These are phyloP conservation scores for Lysandra bellargus DNA, from an alignment of 2,888 invertebrate species.

Conservation along the genomic window DNA sequence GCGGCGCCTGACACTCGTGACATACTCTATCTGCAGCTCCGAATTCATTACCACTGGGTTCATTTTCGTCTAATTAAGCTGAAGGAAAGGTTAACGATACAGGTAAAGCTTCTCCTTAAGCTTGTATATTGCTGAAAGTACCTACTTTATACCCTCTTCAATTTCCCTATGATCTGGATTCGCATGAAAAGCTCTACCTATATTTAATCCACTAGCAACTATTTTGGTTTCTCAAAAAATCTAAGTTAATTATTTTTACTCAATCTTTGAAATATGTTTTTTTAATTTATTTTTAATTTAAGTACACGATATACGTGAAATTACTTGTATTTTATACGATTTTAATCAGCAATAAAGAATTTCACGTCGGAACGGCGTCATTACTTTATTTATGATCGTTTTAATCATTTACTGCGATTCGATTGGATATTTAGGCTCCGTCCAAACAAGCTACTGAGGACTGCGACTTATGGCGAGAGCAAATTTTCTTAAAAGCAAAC, in stretches of 20 bases:
- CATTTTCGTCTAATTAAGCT: conserved; percentile 14
- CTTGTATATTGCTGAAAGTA: neutral
- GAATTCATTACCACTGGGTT: conserved; percentile 47
- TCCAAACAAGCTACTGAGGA: neutral
- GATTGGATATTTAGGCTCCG: conserved; percentile 8
- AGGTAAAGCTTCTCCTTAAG: neutral
- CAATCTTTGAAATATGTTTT: neutral
- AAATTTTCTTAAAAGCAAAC: neutral
- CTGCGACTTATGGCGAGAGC: neutral
- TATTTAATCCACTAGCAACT: neutral
- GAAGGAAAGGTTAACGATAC: neutral
- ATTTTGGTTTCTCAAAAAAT: too few relatives aligned
- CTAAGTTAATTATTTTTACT: neutral
- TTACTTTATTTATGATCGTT: conserved; percentile 23
- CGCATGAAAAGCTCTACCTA: neutral
- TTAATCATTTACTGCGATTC: conserved; percentile 29
- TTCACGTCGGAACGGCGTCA: conserved; percentile 4
- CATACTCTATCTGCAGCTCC: conserved; percentile 55
- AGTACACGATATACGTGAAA: conserved; percentile 15
- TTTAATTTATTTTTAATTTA: conserved; percentile 11
- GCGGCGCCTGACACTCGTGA: conserved; percentile 67
- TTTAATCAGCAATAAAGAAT: conserved; percentile 23
- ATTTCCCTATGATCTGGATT: neutral
- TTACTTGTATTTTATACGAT: conserved; percentile 14
- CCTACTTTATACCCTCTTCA: neutral